phyloP scores from a whole-genome alignment of 2,797 vertebrate species.

The Girardinus metallicus region DNA sequence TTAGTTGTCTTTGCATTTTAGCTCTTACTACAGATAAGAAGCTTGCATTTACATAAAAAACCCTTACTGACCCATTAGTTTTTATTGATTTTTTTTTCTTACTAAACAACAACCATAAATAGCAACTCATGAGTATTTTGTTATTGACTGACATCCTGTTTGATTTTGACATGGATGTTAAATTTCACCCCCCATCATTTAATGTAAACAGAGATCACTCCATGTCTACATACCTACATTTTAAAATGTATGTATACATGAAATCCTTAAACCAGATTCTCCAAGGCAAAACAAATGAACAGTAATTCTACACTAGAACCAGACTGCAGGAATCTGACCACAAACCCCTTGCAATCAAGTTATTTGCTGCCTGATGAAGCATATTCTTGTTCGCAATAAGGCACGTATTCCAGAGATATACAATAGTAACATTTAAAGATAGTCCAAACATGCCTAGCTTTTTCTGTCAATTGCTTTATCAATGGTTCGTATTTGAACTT shows the following conservation, averaged over 20 bases:
- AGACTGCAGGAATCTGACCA: background rate
- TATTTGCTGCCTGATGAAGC: background rate
- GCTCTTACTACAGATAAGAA: background rate
- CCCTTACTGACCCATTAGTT: background rate
- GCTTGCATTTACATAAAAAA: background rate
- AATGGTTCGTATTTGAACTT: background rate
- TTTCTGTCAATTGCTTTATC: background rate
- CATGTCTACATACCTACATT: background rate
- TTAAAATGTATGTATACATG: constrained; percentile 1
- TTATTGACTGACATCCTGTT: background rate
- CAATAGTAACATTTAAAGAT: background rate
- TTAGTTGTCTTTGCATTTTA: background rate
- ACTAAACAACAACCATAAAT: background rate
- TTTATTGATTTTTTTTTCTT: background rate
- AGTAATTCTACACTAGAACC: background rate
- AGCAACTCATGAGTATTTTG: background rate
- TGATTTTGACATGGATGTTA: background rate
- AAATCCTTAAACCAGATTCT: background rate
- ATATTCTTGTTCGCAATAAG: constrained; percentile 3
- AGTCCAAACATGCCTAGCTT: background rate
- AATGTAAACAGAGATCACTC: background rate
- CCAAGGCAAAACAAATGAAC: background rate
- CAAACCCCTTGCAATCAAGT: background rate
- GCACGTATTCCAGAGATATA: background rate
- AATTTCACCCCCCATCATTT: background rate